phyloP scores from a whole-genome alignment of 2,113 vertebrate species.

The Sinocyclocheilus maitianheensis region DNA sequence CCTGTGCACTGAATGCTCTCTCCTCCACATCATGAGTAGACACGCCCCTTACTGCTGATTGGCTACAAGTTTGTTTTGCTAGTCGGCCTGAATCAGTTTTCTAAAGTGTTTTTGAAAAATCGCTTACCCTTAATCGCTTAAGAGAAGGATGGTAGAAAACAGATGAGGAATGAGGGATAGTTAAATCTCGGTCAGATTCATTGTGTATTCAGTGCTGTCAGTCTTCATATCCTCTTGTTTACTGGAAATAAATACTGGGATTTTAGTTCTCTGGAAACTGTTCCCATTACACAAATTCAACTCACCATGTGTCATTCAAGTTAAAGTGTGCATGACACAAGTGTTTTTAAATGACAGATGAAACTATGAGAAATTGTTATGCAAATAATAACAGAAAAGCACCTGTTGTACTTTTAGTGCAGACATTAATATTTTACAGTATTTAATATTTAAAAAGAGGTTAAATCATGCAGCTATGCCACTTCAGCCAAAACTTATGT shows the following conservation, averaged over 20 bases:
- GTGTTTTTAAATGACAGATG: neutral
- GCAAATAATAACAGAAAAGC: neutral
- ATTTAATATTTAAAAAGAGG: neutral
- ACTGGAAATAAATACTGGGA: neutral
- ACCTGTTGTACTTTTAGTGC: constrained; percentile 7
- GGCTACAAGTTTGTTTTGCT: too few relatives aligned
- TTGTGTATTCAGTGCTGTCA: neutral
- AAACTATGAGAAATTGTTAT: neutral
- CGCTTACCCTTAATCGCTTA: too few relatives aligned
- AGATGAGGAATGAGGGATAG: neutral
- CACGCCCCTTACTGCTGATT: too few relatives aligned
- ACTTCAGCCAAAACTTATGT: neutral
- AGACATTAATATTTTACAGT: neutral
- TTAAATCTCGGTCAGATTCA: neutral
- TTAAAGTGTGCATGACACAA: constrained; percentile 1
- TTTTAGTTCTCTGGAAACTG: neutral
- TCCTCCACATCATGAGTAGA: too few relatives aligned
- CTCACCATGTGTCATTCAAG: constrained; percentile 4
- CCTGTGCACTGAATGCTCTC: too few relatives aligned
- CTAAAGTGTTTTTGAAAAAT: too few relatives aligned
- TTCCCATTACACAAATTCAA: neutral
- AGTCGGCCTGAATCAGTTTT: too few relatives aligned
- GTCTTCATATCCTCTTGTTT: neutral
- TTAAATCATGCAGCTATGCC: neutral
- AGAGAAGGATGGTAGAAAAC: neutral